Conservation (phyloP, 2,113 vertebrate genomes). For the Cyanoramphus novaezelandiae region DNA sequence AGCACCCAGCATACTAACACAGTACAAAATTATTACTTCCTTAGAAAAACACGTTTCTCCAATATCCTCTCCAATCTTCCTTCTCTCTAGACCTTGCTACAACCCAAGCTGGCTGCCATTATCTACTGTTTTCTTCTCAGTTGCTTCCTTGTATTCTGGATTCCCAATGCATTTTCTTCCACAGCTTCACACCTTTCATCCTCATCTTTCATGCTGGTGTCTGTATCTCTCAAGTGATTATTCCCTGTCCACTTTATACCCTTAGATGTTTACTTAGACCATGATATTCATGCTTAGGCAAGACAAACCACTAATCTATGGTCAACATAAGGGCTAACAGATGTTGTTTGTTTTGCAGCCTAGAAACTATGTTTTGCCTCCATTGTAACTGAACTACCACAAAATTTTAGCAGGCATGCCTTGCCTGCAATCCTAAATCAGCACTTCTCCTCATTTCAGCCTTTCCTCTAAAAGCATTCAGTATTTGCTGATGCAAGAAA, state of each 20-base stretch:
- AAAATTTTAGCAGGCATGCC: neutral
- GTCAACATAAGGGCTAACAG: constrained; percentile 6
- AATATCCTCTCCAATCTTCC: neutral
- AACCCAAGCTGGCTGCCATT: neutral
- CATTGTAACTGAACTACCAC: neutral
- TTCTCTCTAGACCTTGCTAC: neutral
- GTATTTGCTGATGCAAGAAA: neutral
- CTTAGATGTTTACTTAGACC: neutral
- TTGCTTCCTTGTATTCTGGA: neutral
- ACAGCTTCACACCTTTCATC: neutral
- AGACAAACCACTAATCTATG: neutral
- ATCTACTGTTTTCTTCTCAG: neutral
- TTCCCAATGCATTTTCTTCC: neutral
- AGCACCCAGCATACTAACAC: neutral
- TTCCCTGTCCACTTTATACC: neutral
- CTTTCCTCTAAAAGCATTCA: neutral
- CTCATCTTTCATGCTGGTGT: neutral
- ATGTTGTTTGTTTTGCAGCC: neutral
- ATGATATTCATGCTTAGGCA: neutral
- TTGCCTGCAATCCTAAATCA: neutral
- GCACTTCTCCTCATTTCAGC: neutral
- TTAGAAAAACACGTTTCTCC: neutral
- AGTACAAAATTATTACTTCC: fast-evolving
- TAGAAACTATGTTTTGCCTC: neutral
- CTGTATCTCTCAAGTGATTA: neutral